Conservation (phyloP, 2,113 vertebrate species). For the Pao palembangensis region DNA sequence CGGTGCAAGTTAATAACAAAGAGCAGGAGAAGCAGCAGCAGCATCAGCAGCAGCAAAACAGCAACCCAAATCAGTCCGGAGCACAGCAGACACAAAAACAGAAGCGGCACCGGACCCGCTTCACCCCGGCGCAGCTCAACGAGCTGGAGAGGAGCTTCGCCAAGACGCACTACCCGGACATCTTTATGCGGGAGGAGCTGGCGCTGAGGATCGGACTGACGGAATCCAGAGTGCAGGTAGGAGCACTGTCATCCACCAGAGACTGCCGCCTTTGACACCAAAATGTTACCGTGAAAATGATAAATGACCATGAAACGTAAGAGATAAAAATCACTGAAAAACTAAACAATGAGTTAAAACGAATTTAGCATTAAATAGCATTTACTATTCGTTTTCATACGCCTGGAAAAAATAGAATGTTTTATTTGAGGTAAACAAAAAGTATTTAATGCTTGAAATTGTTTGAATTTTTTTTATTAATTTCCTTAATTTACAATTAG, state of each 20-base stretch:
- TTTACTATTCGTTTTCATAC: no score
- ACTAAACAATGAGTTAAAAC: not conserved
- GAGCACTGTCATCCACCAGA: not conserved
- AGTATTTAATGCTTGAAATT: no score
- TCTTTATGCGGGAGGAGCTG: conserved; percentile 96
- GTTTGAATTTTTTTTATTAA: no score
- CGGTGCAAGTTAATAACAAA: conserved; percentile 83
- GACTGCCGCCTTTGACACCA: no score
- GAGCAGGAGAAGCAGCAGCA: conserved; percentile 87
- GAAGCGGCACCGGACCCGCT: conserved; percentile 93
- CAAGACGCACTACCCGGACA: conserved; percentile 95
- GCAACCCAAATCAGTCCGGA: conserved; percentile 64
- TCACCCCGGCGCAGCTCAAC: conserved; percentile 94
- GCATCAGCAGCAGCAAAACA: conserved; percentile 57
- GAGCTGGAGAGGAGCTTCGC: conserved; percentile 96
- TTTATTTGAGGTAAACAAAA: not conserved
- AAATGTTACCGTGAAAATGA: not conserved
- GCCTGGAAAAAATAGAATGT: not conserved
- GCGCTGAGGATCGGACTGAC: conserved; percentile 91
- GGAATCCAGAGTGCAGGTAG: conserved; percentile 94
- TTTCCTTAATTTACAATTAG: no score
- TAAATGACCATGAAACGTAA: not conserved
- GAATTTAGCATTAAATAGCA: no score
- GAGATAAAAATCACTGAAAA: not conserved
- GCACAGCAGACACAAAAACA: conserved; percentile 89